Percentiles rank a stretch among this genome's conserved stretches.
Evolutionary conservation across 2,888 invertebrate species (phyloP).

Genomic region (Cynaeus angustus): DNA sequence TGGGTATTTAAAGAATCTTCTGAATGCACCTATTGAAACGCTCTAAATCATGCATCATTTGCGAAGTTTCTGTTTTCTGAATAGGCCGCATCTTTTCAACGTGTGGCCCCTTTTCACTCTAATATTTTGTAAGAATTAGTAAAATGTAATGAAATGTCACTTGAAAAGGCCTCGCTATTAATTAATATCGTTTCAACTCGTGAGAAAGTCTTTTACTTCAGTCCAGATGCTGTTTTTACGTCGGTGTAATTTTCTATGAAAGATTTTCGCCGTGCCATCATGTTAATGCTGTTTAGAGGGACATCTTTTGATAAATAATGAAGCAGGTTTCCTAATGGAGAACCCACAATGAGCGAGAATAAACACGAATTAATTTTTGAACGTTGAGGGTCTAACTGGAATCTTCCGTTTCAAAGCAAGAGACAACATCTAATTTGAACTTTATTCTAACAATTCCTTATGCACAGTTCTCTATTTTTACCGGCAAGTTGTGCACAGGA

Average conservation of each 20-base stretch:
- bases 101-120: slow-evolving; percentile 20
- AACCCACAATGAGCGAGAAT: slow-evolving; percentile 19
- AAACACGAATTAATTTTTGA: slow-evolving; percentile 37
- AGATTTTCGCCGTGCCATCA: slow-evolving; percentile 30
- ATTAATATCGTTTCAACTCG: slow-evolving; percentile 40
- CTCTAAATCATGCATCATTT: slow-evolving; percentile 27
- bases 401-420: not conserved
- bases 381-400: slow-evolving; percentile 1
- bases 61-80: slow-evolving; percentile 20
- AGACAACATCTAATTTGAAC: slow-evolving; percentile 5
- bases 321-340: slow-evolving; percentile 20
- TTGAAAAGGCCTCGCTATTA: slow-evolving; percentile 45
- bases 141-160: slow-evolving; percentile 47
- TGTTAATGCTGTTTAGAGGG: slow-evolving; percentile 32
- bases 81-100: slow-evolving; percentile 27
- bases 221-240: slow-evolving; percentile 45
- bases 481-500: too few species aligned
- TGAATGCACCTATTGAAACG: slow-evolving; percentile 17
- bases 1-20: slow-evolving; percentile 6
- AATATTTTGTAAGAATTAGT: slow-evolving; percentile 40
- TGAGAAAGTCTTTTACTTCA: slow-evolving; percentile 41
- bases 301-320: slow-evolving; percentile 40
- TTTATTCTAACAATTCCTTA: too few species aligned
- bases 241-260: slow-evolving; percentile 32
- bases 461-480: too few species aligned